Evolutionary conservation across 2,797 vertebrate genomes (phyloP).

Genomic region (Etheostoma perlongum): DNA sequence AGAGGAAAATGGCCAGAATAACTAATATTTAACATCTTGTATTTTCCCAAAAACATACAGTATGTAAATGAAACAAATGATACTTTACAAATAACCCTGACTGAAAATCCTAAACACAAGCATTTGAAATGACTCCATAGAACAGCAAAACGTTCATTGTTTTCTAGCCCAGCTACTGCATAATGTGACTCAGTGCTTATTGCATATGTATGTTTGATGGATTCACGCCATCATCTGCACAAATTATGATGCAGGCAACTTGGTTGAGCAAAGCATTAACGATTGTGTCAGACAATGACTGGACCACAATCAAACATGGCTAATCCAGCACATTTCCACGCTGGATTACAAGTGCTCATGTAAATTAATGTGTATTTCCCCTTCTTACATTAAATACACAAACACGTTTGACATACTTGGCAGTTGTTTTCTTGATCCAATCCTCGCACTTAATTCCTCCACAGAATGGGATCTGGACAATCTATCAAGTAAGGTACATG

Average conservation of each 20-base stretch:
- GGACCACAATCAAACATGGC: too few species aligned
- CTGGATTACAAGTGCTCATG: too few species aligned
- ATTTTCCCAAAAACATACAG: background rate
- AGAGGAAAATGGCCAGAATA: background rate
- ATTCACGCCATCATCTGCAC: background rate
- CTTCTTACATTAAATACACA: too few species aligned
- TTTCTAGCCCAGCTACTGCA: background rate
- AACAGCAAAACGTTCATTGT: background rate
- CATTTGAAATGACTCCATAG: background rate
- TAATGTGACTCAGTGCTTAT: background rate
- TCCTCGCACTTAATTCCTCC: constrained; percentile 95
- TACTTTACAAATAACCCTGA: background rate
- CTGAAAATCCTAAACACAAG: background rate
- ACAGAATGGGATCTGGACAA: constrained; percentile 98
- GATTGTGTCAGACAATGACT: background rate
- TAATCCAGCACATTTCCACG: too few species aligned
- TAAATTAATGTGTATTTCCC: too few species aligned
- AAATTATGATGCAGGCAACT: background rate
- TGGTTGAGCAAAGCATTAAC: background rate
- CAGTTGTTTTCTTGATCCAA: constrained; percentile 98
- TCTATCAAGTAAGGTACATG: constrained; percentile 76
- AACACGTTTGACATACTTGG: constrained; percentile 86
- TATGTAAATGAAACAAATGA: background rate
- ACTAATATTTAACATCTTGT: background rate
- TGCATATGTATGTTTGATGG: background rate